These are phyloP conservation scores for Bos indicus DNA, from an alignment of 2,113 vertebrate genomes.

Conservation along the genomic window DNA sequence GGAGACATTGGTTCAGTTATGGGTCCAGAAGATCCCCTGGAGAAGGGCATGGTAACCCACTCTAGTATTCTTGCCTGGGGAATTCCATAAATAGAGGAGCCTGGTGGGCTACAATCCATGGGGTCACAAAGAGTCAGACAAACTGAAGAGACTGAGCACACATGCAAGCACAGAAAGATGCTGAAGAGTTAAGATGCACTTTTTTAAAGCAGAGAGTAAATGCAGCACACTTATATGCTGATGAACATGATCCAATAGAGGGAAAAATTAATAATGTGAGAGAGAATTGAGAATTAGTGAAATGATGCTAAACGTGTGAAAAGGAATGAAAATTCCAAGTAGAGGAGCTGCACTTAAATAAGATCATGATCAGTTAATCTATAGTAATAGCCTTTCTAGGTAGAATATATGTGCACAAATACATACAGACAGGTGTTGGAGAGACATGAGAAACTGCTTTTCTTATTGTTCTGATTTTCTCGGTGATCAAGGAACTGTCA, in stretches of 20 bases:
- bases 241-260: not conserved
- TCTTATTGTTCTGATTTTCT: not conserved
- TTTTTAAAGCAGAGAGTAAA: not conserved
- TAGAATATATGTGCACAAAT: not conserved
- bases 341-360: not conserved
- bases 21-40: too few relatives aligned
- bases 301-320: not conserved
- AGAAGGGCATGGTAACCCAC: too few relatives aligned
- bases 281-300: not conserved
- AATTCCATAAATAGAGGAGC: too few relatives aligned
- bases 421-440: not conserved
- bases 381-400: not conserved
- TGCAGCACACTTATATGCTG: not conserved
- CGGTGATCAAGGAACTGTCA: not conserved
- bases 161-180: too few relatives aligned
- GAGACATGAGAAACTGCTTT: not conserved
- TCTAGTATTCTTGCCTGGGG: too few relatives aligned
- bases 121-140: too few relatives aligned
- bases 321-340: not conserved
- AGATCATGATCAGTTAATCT: not conserved
- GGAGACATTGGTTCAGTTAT: too few relatives aligned
- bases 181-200: not conserved
- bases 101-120: too few relatives aligned
- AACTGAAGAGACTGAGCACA: too few relatives aligned
- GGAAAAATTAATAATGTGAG: not conserved